Evolutionary conservation across 2,113 vertebrate species (phyloP), one percentile per base, ranked within the genome.

Genomic region (Sardina pilchardus): DNA sequence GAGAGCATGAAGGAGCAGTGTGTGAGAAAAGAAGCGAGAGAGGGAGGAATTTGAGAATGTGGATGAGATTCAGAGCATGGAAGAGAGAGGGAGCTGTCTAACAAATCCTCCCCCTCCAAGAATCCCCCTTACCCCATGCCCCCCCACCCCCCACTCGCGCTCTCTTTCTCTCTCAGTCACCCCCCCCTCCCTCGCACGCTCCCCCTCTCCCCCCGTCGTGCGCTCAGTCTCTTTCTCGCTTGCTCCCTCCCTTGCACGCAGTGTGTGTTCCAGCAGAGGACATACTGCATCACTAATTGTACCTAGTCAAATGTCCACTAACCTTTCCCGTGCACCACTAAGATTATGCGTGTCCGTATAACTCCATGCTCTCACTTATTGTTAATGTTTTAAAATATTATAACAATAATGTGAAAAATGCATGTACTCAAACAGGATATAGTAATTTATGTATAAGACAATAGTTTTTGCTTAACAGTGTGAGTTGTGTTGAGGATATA

Each of bases 61-160:
- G 67, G 67, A 75, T 75, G 81, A 87, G 87, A 87, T 88, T 84
- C 63, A 81, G 87, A 84, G 84, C 87, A 71, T 88, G 90, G 85
- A 88, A 89, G 89, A 86, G 87, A 90, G 90, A 85, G 86, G 87
- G 88, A 89, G 87, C 88, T 88, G 88, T 88, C 67, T 75, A 75
- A 75, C 67, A 75, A 75, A 75, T 75, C 67, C 67, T 75, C 67
- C 67, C 59, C 67, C 67, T 75, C 67, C 67, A 75, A 75, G 67
- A 75, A 75, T 75, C 67, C 67, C 67, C 67, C 67, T 75, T 34
- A 8, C 67, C 67, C 67, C 67, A 75, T 75, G n/a, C 47, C 82
- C 71, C 30, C 34, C 85, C 44, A 67, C 67, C 26, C 63, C 63
- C n/a, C 50, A 88, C 83, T 50, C 50, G 17, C 47, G 21, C 59